These are phyloP conservation scores for Mycalesis mineus DNA, from an alignment of 2,888 invertebrate genomes.

Conservation along the genomic window DNA sequence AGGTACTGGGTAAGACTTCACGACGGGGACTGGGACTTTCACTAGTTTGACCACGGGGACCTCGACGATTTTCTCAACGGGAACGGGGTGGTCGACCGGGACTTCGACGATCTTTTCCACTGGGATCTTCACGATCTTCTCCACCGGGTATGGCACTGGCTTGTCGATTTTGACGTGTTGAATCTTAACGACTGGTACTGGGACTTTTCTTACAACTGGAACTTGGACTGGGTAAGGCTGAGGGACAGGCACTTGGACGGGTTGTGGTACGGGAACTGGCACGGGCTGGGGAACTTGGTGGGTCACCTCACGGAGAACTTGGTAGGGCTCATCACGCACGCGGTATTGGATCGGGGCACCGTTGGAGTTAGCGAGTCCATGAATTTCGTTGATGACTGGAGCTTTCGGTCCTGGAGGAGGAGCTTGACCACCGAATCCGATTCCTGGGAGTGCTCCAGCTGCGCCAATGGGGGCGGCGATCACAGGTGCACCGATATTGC, in stretches of 20 bases:
- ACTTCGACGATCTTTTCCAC: slow-evolving; percentile 77
- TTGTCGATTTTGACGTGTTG: slow-evolving; percentile 77
- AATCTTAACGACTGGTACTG: slow-evolving; percentile 76
- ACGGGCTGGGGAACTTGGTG: slow-evolving; percentile 78
- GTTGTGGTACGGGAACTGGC: slow-evolving; percentile 73
- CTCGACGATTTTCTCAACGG: slow-evolving; percentile 70
- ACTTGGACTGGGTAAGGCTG: slow-evolving; percentile 79
- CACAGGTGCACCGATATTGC: slow-evolving; percentile 20
- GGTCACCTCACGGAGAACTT: slow-evolving; percentile 65
- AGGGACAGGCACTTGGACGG: slow-evolving; percentile 74
- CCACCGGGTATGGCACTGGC: slow-evolving; percentile 79
- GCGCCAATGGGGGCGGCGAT: slow-evolving; percentile 20
- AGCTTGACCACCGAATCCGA: slow-evolving; percentile 38
- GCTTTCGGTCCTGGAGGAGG: slow-evolving; percentile 55
- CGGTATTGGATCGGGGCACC: slow-evolving; percentile 65
- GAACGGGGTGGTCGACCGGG: slow-evolving; percentile 75
- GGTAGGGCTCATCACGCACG: slow-evolving; percentile 62
- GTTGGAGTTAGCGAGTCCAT: slow-evolving; percentile 59
- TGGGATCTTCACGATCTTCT: slow-evolving; percentile 78
- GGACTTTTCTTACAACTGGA: slow-evolving; percentile 73
- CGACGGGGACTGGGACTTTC: slow-evolving; percentile 64
- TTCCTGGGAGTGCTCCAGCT: slow-evolving; percentile 24
- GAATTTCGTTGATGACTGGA: slow-evolving; percentile 65
- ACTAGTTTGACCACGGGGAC: slow-evolving; percentile 76
- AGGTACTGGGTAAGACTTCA: slow-evolving; percentile 65